phyloP scores from a whole-genome alignment of 1,140 invertebrate genomes.

The Drosophila oshimai region DNA sequence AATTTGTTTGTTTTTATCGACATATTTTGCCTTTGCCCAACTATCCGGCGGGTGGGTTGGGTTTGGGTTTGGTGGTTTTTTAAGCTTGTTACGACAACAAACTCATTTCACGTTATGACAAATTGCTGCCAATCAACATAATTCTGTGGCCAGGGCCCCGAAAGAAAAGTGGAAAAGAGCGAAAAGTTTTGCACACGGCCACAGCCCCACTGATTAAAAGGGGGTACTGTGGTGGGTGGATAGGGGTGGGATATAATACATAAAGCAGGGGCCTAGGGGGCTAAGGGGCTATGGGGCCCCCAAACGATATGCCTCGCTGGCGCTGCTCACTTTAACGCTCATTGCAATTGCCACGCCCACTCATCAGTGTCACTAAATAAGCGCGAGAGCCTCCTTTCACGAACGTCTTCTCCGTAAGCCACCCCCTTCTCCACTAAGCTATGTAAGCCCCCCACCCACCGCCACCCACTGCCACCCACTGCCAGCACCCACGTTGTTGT shows the following conservation, averaged over 20 bases:
- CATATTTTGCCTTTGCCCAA: slow-evolving; percentile 59
- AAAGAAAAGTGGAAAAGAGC: slow-evolving; percentile 19
- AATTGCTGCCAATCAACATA: slow-evolving; percentile 81
- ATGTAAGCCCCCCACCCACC: background rate
- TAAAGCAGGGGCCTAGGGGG: slow-evolving; percentile 17
- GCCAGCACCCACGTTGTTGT: slow-evolving; percentile 11
- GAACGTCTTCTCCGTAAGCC: background rate
- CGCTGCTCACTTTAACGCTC: slow-evolving; percentile 77
- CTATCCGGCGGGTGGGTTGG: background rate
- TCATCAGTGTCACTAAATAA: slow-evolving; percentile 65
- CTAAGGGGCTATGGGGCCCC: background rate
- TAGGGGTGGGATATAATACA: slow-evolving; percentile 24
- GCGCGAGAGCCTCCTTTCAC: slow-evolving; percentile 25
- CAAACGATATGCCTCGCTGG: slow-evolving; percentile 72
- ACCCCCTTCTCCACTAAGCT: background rate
- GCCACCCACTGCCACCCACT: background rate
- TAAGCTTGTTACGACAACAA: slow-evolving; percentile 78
- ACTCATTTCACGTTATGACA: slow-evolving; percentile 79
- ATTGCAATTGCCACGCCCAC: slow-evolving; percentile 75
- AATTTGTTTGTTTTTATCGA: slow-evolving; percentile 81
- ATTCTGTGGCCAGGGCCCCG: slow-evolving; percentile 50
- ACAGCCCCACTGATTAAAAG: slow-evolving; percentile 29
- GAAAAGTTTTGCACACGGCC: slow-evolving; percentile 33
- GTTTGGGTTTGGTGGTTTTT: slow-evolving; percentile 32
- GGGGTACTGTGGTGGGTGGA: slow-evolving; percentile 4